Conservation (phyloP, 2,797 vertebrate genomes). For the Danio choprae region DNA sequence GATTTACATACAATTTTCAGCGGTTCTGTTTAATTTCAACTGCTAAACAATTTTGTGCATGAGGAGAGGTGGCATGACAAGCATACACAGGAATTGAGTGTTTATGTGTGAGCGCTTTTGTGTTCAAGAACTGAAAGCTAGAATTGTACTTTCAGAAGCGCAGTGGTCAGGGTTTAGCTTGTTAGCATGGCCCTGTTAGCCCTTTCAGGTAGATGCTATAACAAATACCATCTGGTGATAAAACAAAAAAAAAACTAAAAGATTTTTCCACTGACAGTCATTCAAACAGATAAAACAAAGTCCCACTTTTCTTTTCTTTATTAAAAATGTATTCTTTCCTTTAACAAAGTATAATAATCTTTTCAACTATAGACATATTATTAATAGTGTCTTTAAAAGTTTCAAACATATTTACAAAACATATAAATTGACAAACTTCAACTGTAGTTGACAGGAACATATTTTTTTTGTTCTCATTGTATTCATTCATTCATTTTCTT, state of each 20-base stretch:
- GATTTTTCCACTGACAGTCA: background rate
- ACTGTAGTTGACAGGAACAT: too few relatives aligned
- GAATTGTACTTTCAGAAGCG: conserved; percentile 18
- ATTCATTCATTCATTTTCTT: too few relatives aligned
- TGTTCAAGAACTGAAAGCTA: conserved; percentile 5
- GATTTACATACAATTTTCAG: conserved; percentile 48
- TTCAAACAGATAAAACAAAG: background rate
- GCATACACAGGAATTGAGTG: conserved; percentile 42
- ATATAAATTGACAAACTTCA: too few relatives aligned
- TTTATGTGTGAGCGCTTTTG: background rate
- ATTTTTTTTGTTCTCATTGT: too few relatives aligned
- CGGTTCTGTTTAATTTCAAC: conserved; percentile 47
- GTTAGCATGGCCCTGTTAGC: background rate
- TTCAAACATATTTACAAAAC: too few relatives aligned
- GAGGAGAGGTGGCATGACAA: conserved; percentile 42
- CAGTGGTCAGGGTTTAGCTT: conserved; percentile 12
- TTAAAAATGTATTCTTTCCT: too few relatives aligned
- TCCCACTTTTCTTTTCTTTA: too few relatives aligned
- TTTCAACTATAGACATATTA: too few relatives aligned
- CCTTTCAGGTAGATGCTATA: background rate
- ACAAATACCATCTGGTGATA: background rate
- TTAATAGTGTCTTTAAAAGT: too few relatives aligned
- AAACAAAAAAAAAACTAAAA: too few relatives aligned
- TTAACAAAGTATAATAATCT: too few relatives aligned
- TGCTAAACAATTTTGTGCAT: conserved; percentile 54